A percentile compares a stretch with the other conserved stretches of the same genome.
Conservation (phyloP, 2,113 vertebrate genomes). For the Anhinga rufa region DNA sequence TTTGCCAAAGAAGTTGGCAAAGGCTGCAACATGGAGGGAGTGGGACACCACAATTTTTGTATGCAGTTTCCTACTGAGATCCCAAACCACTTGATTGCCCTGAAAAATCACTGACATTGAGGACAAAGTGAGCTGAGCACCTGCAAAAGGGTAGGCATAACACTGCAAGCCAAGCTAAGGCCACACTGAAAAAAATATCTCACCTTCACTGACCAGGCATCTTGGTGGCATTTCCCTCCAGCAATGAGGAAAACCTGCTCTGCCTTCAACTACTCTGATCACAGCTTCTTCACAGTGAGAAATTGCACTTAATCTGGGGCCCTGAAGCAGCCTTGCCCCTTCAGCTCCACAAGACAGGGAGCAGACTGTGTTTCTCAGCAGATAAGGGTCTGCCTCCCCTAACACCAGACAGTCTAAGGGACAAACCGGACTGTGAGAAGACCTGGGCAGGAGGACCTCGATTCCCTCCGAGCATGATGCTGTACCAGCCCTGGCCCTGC, state of each 20-base stretch:
- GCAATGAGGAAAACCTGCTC: background rate
- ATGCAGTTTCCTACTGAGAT: background rate
- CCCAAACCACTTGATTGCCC: background rate
- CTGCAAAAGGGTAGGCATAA: background rate
- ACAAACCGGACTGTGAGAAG: background rate
- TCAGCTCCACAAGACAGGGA: background rate
- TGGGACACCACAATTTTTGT: background rate
- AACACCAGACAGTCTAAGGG: background rate
- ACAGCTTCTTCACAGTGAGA: background rate
- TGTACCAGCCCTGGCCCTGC: background rate
- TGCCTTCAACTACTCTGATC: background rate
- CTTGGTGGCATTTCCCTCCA: background rate
- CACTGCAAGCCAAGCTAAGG: background rate
- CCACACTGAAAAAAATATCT: background rate
- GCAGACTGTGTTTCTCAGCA: background rate
- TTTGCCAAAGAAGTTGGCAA: background rate
- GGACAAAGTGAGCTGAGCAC: background rate
- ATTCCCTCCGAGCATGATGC: background rate
- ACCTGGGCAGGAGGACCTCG: background rate
- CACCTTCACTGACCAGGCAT: background rate
- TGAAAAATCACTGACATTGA: background rate
- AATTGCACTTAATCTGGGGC: background rate
- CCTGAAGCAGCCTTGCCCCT: background rate
- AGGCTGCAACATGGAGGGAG: fast-evolving
- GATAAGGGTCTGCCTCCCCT: background rate